Base-by-base conservation (phyloP, 2,113 vertebrate species). In the Leucosticte australis region DNA sequence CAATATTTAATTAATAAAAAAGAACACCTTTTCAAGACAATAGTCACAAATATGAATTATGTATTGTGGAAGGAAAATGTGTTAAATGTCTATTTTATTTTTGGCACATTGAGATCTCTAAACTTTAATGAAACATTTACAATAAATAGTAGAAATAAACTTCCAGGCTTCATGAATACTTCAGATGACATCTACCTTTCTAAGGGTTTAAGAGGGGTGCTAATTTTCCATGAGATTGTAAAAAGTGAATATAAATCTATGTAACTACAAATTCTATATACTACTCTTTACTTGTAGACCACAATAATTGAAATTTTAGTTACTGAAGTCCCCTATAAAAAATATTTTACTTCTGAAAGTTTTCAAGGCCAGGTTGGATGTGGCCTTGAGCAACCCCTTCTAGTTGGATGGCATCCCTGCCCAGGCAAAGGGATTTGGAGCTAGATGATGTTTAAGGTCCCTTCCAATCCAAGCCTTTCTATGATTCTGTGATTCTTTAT, bases 21-120 rank as follows among this genome's bases (percentile, higher is more conserved):
- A 23, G 0, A 44, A 9, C 0, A 1, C 0, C 12, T 35, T 74
- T 15, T 47, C 7, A 49, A 56, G 21, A 47, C 2, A 76, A 7
- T 19, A 60, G 7, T 35, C 8, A 37, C 6, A 75, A 28, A 24
- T 39, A 50, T 33, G 15, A n/a, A 50, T 68, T 41, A 47, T 11
- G 5, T 26, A 41, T 57, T 49, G 3, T 57, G 70, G n/a, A 89
- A 71, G 5, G 22, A 83, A 91, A 83, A 39, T 26, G 0, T 64
- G 8, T 35, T 77, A 68, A 86, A 55, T 1, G 0, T 37, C 15
- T 62, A 10, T 70, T 87, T 3, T 0, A 28, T 70, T 74, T 75
- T 41, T 37, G 22, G 7, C 11, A 47, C 26, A 63, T 23, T 1
- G 2, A 41, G 6, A 6, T 83, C 14, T 44, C 47, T 63, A 71